Evolutionary conservation across 2,113 vertebrate genomes (phyloP).

Genomic region (Brachypteracias leptosomus): DNA sequence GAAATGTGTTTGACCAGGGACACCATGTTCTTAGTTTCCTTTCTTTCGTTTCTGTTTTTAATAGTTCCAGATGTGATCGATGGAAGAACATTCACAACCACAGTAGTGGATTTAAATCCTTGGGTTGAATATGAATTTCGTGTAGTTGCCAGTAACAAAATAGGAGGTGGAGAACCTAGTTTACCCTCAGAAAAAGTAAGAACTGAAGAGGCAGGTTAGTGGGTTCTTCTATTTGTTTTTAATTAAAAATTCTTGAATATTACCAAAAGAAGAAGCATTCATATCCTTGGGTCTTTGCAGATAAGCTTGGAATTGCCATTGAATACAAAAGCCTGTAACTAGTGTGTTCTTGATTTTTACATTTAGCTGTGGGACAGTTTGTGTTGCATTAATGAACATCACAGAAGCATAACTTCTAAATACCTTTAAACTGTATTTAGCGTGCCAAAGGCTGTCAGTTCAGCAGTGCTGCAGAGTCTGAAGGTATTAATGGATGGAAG

Average conservation of each 20-base stretch:
- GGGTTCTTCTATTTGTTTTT: constrained; percentile 68
- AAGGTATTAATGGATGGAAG: not conserved
- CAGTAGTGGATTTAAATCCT: constrained; percentile 91
- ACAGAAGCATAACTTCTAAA: not conserved
- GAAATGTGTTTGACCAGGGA: not conserved
- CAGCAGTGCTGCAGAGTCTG: not conserved
- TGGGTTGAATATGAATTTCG: constrained; percentile 99
- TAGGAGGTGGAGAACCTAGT: constrained; percentile 94
- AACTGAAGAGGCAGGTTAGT: constrained; percentile 95
- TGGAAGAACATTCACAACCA: constrained; percentile 87
- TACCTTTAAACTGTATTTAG: not conserved
- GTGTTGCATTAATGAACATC: not conserved
- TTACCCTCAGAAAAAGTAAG: constrained; percentile 91
- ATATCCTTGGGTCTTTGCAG: not conserved
- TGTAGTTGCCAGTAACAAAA: constrained; percentile 88
- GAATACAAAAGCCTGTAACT: not conserved
- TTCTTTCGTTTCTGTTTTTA: not conserved
- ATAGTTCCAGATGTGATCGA: constrained; percentile 87
- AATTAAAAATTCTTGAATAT: not conserved
- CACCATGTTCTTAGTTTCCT: not conserved
- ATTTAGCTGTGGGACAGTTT: not conserved
- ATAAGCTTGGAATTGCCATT: not conserved
- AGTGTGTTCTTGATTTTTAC: not conserved
- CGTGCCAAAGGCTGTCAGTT: not conserved
- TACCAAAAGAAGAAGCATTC: not conserved